A percentile compares a stretch with the other conserved stretches of the same genome.
These are phyloP conservation scores for Epinotia brunnichana DNA, from an alignment of 2,888 invertebrate genomes.

Conservation along the genomic window DNA sequence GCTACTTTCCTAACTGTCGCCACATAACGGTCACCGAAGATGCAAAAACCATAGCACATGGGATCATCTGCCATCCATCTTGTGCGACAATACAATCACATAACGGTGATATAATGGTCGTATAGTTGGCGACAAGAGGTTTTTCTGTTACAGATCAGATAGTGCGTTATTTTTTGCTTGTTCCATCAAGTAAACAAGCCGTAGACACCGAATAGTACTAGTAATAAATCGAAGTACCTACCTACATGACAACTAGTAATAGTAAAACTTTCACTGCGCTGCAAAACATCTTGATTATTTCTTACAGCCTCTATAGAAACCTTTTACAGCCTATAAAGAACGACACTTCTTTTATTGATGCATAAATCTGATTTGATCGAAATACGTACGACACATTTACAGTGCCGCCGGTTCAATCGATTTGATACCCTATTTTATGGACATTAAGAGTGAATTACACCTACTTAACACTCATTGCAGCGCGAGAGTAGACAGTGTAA, in stretches of 20 bases:
- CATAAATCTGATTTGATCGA: slow-evolving; percentile 31
- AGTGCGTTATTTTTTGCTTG: no score
- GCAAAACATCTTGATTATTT: slow-evolving; percentile 7
- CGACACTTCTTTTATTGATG: slow-evolving; percentile 37
- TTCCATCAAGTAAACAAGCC: no score
- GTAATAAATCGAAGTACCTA: background rate
- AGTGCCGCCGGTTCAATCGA: background rate
- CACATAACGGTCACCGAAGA: slow-evolving; percentile 43
- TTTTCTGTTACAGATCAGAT: background rate
- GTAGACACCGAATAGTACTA: background rate
- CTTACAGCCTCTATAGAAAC: slow-evolving; percentile 17
- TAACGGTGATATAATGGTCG: slow-evolving; percentile 45
- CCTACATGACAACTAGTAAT: background rate
- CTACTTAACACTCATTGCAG: slow-evolving; percentile 42
- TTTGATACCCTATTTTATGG: slow-evolving; percentile 5
- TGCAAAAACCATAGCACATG: slow-evolving; percentile 58
- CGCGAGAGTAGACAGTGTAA: slow-evolving; percentile 51
- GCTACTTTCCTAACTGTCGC: slow-evolving; percentile 37
- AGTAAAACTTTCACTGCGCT: background rate
- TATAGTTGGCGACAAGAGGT: background rate
- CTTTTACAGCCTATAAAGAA: slow-evolving; percentile 33
- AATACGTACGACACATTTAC: background rate
- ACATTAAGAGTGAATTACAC: slow-evolving; percentile 19
- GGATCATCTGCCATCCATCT: slow-evolving; percentile 51
- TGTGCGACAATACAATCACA: slow-evolving; percentile 45